Percentiles rank a stretch among this genome's conserved stretches.
phyloP scores from a whole-genome alignment of 2,888 invertebrate species.

The Nudaria mundana region DNA sequence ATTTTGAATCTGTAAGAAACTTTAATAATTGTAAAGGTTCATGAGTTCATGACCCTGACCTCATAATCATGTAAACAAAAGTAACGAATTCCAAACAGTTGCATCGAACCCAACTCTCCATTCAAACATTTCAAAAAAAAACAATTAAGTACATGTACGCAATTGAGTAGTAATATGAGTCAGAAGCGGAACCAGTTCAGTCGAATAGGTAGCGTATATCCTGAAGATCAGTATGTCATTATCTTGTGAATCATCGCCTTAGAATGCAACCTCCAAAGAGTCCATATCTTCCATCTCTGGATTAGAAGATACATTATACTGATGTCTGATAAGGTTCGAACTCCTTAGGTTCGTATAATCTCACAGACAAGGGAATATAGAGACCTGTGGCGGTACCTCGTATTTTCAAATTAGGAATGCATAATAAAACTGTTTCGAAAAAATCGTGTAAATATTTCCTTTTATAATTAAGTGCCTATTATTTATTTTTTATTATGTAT shows the following conservation, averaged over 20 bases:
- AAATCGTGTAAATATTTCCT: no score
- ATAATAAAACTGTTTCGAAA: no score
- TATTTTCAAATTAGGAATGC: no score
- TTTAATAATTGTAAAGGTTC: no score
- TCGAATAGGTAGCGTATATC: no score
- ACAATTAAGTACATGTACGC: conserved; percentile 37
- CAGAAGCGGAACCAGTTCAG: conserved; percentile 43
- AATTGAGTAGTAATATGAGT: conserved; percentile 49
- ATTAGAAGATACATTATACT: conserved; percentile 24
- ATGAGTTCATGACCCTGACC: conserved; percentile 26
- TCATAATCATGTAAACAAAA: conserved; percentile 20
- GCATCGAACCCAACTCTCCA: conserved; percentile 25
- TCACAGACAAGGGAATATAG: no score
- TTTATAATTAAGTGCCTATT: no score
- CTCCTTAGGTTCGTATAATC: no score
- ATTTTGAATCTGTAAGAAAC: no score
- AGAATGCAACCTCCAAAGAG: conserved; percentile 55
- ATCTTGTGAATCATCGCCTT: conserved; percentile 50
- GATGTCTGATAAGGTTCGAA: not conserved
- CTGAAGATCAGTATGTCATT: conserved; percentile 46
- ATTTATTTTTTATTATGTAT: no score
- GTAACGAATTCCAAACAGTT: conserved; percentile 31
- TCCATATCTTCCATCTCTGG: conserved; percentile 37
- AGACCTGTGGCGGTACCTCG: no score
- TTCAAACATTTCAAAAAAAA: conserved; percentile 26